Evolutionary conservation across 2,888 invertebrate genomes (phyloP).

Genomic region (Hymenopus coronatus): DNA sequence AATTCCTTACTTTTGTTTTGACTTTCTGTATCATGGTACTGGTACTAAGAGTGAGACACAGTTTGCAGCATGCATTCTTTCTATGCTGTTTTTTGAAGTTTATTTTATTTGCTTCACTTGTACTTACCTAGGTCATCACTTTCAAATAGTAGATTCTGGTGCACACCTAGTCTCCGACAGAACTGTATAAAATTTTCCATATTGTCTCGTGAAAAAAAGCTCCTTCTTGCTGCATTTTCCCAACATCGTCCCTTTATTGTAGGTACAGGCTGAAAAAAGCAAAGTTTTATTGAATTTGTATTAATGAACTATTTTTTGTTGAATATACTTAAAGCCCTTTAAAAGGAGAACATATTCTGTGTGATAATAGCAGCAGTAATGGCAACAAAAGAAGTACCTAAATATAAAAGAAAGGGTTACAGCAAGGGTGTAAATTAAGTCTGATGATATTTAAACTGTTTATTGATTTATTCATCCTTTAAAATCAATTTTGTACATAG

Average conservation of each 20-base stretch:
- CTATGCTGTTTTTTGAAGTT: neutral
- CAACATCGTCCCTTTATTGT: conserved; percentile 73
- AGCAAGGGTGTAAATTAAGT: too few relatives aligned
- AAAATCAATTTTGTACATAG: too few relatives aligned
- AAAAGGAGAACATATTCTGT: too few relatives aligned
- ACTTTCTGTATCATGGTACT: too few relatives aligned
- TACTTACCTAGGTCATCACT: conserved; percentile 78
- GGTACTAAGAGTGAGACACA: neutral
- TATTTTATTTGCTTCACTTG: conserved; percentile 29
- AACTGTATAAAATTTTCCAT: conserved; percentile 86
- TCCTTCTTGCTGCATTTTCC: conserved; percentile 77
- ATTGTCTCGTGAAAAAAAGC: conserved; percentile 87
- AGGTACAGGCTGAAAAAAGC: conserved; percentile 59
- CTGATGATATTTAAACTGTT: too few relatives aligned
- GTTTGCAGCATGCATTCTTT: neutral
- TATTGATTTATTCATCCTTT: too few relatives aligned
- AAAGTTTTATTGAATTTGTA: neutral
- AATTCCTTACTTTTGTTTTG: too few relatives aligned
- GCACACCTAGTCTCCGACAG: conserved; percentile 79
- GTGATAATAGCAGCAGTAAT: too few relatives aligned
- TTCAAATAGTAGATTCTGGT: conserved; percentile 84
- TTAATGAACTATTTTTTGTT: neutral
- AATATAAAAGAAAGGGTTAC: too few relatives aligned
- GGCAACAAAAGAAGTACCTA: too few relatives aligned
- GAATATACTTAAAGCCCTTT: too few relatives aligned